phyloP scores from a whole-genome alignment of 2,113 vertebrate species.

The Dasypus novemcinctus region DNA sequence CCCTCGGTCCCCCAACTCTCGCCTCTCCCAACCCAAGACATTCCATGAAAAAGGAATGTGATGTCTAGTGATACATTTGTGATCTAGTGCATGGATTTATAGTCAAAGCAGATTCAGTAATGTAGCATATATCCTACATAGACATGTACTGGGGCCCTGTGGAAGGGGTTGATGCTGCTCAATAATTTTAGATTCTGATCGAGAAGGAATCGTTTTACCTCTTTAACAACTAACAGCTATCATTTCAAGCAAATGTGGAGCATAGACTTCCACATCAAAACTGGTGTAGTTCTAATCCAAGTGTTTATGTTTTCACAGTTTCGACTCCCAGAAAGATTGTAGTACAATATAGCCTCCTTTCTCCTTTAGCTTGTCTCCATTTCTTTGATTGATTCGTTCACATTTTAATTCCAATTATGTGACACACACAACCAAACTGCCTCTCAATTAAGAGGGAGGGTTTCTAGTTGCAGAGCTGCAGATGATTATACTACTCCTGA shows the following conservation, averaged over 20 bases:
- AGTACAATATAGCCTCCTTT: background rate
- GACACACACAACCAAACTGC: background rate
- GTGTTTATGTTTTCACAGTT: background rate
- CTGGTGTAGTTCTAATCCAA: background rate
- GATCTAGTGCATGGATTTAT: no score
- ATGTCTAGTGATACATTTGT: background rate
- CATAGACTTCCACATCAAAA: background rate
- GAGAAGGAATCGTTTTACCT: background rate
- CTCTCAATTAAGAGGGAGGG: background rate
- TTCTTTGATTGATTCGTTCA: background rate
- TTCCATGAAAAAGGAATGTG: background rate
- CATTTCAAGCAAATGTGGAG: background rate
- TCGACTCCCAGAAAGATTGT: background rate
- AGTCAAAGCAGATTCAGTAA: background rate
- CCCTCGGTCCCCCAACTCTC: background rate
- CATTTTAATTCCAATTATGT: background rate
- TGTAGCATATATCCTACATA: background rate
- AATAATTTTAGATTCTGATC: background rate
- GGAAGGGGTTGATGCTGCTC: background rate
- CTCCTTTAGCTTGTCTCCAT: background rate
- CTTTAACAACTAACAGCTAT: background rate
- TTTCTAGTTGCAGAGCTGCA: slow-evolving; percentile 30
- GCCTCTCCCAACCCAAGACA: background rate
- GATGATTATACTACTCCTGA: background rate
- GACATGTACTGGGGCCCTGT: background rate